Conservation (phyloP, 2,888 invertebrate genomes). For the Bombylius discolor region DNA sequence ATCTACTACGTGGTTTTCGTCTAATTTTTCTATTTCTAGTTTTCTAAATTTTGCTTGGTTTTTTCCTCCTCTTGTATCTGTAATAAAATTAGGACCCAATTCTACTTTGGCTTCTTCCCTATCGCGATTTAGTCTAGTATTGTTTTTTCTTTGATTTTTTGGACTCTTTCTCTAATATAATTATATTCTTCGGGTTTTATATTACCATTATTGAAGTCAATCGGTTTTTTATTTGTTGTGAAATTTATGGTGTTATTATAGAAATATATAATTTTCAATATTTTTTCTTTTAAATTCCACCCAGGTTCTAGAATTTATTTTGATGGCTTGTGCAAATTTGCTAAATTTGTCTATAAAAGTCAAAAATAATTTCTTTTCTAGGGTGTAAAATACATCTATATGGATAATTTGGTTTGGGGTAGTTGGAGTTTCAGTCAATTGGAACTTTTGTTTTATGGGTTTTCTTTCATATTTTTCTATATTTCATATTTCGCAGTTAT, state of each 20-base stretch:
- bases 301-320: slow-evolving; percentile 11
- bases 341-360: slow-evolving; percentile 17
- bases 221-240: background rate
- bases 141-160: too few species aligned
- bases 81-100: background rate
- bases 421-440: background rate
- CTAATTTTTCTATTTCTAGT: slow-evolving; percentile 7
- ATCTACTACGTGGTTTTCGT: slow-evolving; percentile 11
- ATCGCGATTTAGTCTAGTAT: background rate
- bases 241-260: slow-evolving; percentile 1
- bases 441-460: slow-evolving; percentile 13
- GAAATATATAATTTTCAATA: slow-evolving; percentile 11
- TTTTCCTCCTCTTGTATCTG: background rate
- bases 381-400: slow-evolving; percentile 1
- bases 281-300: slow-evolving; percentile 10
- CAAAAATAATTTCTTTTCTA: too few species aligned
- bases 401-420: too few species aligned
- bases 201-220: slow-evolving; percentile 14
- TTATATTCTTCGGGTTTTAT: slow-evolving; percentile 10
- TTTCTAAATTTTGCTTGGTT: slow-evolving; percentile 14
- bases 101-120: too few species aligned
- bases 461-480: slow-evolving; percentile 15
- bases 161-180: slow-evolving; percentile 6
- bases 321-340: slow-evolving; percentile 15
- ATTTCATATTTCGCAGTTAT: slow-evolving; percentile 11